Evolutionary conservation across 2,113 vertebrate genomes (phyloP), one percentile per base, ranked within the genome.

Genomic region (Tetrao urogallus): DNA sequence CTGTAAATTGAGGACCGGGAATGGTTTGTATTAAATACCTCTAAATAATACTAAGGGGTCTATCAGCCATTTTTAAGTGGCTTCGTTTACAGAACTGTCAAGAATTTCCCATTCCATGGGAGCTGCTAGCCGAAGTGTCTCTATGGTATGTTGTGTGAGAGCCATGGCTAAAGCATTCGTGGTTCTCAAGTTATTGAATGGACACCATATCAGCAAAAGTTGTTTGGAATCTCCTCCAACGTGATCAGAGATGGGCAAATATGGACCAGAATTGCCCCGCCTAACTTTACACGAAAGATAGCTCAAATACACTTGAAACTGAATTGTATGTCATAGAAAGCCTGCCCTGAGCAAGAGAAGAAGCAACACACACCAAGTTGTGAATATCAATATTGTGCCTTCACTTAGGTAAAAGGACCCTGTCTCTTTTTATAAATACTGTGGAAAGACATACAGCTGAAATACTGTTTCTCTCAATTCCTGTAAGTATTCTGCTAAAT

Each of bases 231-330:
- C 28, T 63, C 9, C 19, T 89, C n/a, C 34, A 74, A 3, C 6
- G 28, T 19, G 8, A 42, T 21, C 24, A 36, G 32, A 85, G 4
- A 42, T 4, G 47, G 27, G 34, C 21, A 40, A 30, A 56, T 34
- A 50, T 38, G 5, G 43, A 67, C 11, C 15, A 65, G 13, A 52
- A 60, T 15, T 72, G 5, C 7, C 18, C 22, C 72, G 14, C 30
- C 2, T 74, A n/a, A 14, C 25, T 36, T 1, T 30, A 40, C 15
- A 32, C 1, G 4, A 38, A 14, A 30, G 3, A 1, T 5, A 73
- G 48, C 30, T 65, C 36, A 83, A 17, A 70, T 61, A 65, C 16
- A 8, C 8, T 20, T 40, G 28, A 38, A 25, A 38, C 13, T 36
- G 52, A 60, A 15, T n/a, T 24, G 30, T 14, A 4, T 27, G 27